Evolutionary conservation across 1,140 invertebrate genomes (phyloP).

Genomic region (Drosophila baimaii): DNA sequence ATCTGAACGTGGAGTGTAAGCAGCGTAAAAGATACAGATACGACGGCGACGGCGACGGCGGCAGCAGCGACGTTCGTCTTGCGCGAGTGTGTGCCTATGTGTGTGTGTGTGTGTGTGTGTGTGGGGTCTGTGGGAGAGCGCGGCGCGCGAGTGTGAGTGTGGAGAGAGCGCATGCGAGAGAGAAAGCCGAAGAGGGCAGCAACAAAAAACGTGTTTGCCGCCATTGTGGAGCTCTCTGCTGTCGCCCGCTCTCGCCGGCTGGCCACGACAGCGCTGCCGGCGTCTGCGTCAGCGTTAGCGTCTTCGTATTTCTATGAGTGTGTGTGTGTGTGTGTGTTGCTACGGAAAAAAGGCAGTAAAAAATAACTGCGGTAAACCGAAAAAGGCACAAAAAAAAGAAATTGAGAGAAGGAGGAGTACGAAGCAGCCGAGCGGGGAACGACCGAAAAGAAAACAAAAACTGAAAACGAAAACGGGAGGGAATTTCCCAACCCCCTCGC

Average conservation of each 20-base stretch:
- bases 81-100: conserved; percentile 26
- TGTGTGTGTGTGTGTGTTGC: conserved; percentile 54
- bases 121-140: conserved; percentile 36
- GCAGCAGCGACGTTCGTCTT: conserved; percentile 40
- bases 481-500: conserved; percentile 32
- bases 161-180: conserved; percentile 79
- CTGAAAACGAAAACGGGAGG: conserved; percentile 70
- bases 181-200: conserved; percentile 70
- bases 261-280: conserved; percentile 34
- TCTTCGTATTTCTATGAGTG: conserved; percentile 42
- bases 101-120: conserved; percentile 25
- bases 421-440: conserved; percentile 47
- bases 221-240: conserved; percentile 60
- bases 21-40: conserved; percentile 83
- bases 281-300: conserved; percentile 30
- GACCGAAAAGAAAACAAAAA: conserved; percentile 60
- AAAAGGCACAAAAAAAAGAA: conserved; percentile 79
- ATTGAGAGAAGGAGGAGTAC: conserved; percentile 16
- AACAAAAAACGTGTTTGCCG: conserved; percentile 80
- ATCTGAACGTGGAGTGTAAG: conserved; percentile 84
- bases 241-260: conserved; percentile 28
- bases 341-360: conserved; percentile 81
- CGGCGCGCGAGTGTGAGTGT: conserved; percentile 50
- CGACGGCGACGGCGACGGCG: conserved; percentile 45
- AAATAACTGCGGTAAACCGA: conserved; percentile 83